A percentile compares a stretch with the other conserved stretches of the same genome.
phyloP scores from a whole-genome alignment of 2,797 vertebrate species.

The Cyclopterus lumpus region DNA sequence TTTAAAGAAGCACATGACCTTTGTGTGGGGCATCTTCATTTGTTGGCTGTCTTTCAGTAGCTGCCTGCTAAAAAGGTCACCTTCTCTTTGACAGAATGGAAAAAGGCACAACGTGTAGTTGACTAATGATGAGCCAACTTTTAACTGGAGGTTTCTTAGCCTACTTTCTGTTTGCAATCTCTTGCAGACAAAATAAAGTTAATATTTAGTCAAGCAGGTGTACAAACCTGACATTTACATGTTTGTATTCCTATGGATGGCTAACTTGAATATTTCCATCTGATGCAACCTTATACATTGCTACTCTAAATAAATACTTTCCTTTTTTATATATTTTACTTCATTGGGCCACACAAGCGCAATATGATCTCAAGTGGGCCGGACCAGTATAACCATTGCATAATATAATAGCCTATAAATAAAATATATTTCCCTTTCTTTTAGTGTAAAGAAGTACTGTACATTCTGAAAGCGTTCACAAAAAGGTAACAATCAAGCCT shows the following conservation, averaged over 20 bases:
- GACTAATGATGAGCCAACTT: conserved; percentile 52
- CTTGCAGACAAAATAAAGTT: neutral
- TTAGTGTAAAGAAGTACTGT: neutral
- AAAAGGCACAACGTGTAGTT: conserved; percentile 45
- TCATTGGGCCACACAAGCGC: too few relatives aligned
- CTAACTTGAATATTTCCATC: neutral
- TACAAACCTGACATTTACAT: conserved; percentile 15
- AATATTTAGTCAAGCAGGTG: conserved; percentile 11
- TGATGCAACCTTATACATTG: neutral
- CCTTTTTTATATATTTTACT: too few relatives aligned
- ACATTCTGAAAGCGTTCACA: neutral
- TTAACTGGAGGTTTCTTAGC: conserved; percentile 28
- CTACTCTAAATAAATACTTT: neutral
- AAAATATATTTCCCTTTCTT: neutral
- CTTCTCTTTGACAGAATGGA: conserved; percentile 65
- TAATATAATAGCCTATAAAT: neutral
- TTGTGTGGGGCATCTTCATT: conserved; percentile 81
- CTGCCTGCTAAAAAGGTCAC: conserved; percentile 78
- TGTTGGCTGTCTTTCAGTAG: conserved; percentile 77
- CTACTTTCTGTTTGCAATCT: conserved; percentile 16
- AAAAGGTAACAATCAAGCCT: neutral
- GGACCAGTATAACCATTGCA: neutral
- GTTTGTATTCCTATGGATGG: too few relatives aligned
- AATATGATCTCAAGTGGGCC: neutral
- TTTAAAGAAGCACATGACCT: conserved; percentile 79